phyloP scores from a whole-genome alignment of 1,140 invertebrate genomes.

The Penaeus vannamei region DNA sequence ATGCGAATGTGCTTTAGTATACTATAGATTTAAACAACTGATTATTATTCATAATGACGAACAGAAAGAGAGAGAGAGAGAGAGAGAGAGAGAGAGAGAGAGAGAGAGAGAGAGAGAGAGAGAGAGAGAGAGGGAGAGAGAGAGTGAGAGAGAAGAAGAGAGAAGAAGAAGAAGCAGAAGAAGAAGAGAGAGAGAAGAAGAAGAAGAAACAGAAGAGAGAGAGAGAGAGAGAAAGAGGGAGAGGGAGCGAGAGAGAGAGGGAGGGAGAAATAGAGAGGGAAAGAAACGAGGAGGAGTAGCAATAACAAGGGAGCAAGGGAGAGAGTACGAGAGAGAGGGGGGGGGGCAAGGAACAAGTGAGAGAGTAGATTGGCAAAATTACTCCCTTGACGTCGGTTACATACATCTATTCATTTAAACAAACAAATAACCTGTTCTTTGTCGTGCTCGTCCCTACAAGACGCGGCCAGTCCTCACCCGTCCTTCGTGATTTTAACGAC shows the following conservation, averaged over 20 bases:
- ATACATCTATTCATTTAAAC: no score
- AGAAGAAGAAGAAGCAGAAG: not conserved
- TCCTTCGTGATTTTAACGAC: no score
- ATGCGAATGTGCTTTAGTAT: no score
- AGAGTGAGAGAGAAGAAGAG: not conserved
- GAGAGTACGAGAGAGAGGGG: not conserved
- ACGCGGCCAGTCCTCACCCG: no score
- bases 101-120: conserved; percentile 37
- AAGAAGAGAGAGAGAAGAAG: not conserved
- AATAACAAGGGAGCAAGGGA: not conserved
- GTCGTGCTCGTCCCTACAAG: no score
- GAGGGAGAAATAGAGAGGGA: not conserved
- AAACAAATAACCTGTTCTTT: no score
- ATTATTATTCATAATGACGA: no score
- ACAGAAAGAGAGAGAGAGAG: no score
- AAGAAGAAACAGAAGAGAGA: not conserved
- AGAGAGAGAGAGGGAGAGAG: conserved; percentile 9
- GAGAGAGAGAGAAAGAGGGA: not conserved
- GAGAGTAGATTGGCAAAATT: not conserved
- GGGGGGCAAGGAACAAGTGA: not conserved
- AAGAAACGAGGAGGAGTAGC: not conserved
- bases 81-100: conserved; percentile 29
- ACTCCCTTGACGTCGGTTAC: no score
- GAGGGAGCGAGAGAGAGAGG: not conserved
- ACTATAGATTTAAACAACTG: no score